Percentiles rank a stretch among this genome's conserved stretches.
These are phyloP conservation scores for Zygothrica quintamaculata DNA, from an alignment of 2,888 invertebrate genomes.

Conservation along the genomic window DNA sequence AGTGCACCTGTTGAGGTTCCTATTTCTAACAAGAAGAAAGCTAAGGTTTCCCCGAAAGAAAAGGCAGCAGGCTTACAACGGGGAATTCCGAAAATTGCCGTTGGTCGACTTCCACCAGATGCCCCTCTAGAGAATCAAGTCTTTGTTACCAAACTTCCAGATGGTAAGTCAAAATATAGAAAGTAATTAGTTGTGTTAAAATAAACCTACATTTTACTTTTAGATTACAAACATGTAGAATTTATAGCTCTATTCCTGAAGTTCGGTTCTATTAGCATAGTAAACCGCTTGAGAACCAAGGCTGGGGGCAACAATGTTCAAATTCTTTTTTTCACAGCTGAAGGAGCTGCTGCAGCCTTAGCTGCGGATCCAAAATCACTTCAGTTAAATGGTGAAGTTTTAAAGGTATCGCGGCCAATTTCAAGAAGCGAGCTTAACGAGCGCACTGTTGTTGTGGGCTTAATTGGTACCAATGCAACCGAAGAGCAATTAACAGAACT, in stretches of 20 bases:
- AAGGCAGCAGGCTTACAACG: conserved; percentile 4
- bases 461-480: conserved; percentile 50
- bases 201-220: background rate
- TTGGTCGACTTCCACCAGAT: conserved; percentile 37
- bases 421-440: conserved; percentile 3
- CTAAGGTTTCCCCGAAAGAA: background rate
- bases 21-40: conserved; percentile 40
- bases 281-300: conserved; percentile 46
- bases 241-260: conserved; percentile 68
- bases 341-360: conserved; percentile 59
- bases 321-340: conserved; percentile 61
- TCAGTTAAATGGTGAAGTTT: conserved; percentile 39
- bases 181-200: background rate
- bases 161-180: conserved; percentile 50
- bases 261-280: conserved; percentile 62
- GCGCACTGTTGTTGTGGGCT: conserved; percentile 52
- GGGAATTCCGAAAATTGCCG: conserved; percentile 61
- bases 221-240: conserved; percentile 64
- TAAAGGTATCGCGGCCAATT: conserved; percentile 23
- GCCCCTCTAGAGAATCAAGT: conserved; percentile 55
- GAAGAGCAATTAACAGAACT: conserved; percentile 49
- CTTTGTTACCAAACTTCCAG: conserved; percentile 56
- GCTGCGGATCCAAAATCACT: conserved; percentile 59
- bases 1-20: conserved; percentile 69
- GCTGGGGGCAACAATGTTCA: conserved; percentile 28